Conservation (phyloP, 1,140 invertebrate species). For the Zeugodacus cucurbitae region DNA sequence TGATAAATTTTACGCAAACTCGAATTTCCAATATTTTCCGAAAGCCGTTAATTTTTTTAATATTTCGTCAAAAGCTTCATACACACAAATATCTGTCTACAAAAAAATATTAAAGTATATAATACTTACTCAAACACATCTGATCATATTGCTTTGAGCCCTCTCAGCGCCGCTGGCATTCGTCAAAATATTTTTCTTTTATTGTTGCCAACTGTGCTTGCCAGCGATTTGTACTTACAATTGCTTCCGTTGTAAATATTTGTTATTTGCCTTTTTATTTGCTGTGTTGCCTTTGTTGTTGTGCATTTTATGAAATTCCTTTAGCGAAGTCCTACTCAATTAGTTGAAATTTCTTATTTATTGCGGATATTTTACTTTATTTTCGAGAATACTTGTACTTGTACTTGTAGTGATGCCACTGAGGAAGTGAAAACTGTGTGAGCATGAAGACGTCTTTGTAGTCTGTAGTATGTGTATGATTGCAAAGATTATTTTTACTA, state of each 20-base stretch:
- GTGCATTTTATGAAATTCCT: neutral
- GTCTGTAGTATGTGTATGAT: too few relatives aligned
- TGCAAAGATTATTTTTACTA: too few relatives aligned
- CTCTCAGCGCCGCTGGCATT: neutral
- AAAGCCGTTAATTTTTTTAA: too few relatives aligned
- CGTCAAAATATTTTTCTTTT: neutral
- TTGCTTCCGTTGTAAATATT: constrained; percentile 6
- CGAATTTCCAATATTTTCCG: too few relatives aligned
- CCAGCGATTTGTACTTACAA: neutral
- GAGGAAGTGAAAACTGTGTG: neutral
- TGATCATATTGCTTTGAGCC: neutral
- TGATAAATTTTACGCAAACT: too few relatives aligned
- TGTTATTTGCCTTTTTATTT: neutral
- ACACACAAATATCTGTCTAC: neutral
- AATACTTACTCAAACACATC: neutral
- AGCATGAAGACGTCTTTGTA: too few relatives aligned
- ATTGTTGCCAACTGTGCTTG: neutral
- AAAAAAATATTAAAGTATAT: neutral
- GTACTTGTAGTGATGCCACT: neutral
- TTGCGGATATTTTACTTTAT: neutral
- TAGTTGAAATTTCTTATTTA: neutral
- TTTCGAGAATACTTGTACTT: neutral
- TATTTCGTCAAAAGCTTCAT: too few relatives aligned
- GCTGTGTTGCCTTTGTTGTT: neutral
- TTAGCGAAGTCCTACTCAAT: neutral